phyloP scores from a whole-genome alignment of 2,113 vertebrate genomes.

The Camelus dromedarius region DNA sequence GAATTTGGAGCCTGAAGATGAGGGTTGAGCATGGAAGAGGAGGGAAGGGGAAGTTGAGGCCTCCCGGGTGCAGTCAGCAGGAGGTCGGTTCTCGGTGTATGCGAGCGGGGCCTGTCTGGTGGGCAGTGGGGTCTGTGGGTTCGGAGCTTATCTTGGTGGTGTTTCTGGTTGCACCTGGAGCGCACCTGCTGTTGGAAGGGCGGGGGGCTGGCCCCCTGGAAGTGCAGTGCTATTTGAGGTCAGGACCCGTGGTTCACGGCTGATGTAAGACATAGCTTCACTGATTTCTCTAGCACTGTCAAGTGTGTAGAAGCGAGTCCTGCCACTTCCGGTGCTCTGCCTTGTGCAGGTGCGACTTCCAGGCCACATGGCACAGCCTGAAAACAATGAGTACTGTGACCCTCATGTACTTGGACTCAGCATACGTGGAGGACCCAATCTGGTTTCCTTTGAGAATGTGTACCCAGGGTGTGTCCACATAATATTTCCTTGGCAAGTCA shows the following conservation, averaged over 20 bases:
- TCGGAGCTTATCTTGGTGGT: not conserved
- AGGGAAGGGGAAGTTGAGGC: not conserved
- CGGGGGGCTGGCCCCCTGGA: fast-evolving
- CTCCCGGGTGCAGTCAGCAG: not conserved
- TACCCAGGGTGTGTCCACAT: not conserved
- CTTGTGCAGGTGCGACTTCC: not conserved
- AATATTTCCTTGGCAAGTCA: not conserved
- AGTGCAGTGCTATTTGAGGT: not conserved
- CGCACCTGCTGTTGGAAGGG: not conserved
- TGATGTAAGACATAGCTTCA: fast-evolving
- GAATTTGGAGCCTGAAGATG: not conserved
- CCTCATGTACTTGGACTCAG: not conserved
- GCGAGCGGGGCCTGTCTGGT: fast-evolving
- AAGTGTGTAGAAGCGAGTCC: not conserved
- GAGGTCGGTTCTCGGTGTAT: not conserved
- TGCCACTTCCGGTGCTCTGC: not conserved
- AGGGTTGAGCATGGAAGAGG: not conserved
- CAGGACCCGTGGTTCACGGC: not conserved
- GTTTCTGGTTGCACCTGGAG: not conserved
- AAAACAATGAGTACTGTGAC: not conserved
- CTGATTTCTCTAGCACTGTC: not conserved
- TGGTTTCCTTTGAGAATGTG: not conserved
- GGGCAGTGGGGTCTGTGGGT: not conserved
- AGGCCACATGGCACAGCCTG: not conserved
- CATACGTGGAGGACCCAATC: not conserved